Conservation (phyloP, 2,797 vertebrate species). For the Champsocephalus gunnari region DNA sequence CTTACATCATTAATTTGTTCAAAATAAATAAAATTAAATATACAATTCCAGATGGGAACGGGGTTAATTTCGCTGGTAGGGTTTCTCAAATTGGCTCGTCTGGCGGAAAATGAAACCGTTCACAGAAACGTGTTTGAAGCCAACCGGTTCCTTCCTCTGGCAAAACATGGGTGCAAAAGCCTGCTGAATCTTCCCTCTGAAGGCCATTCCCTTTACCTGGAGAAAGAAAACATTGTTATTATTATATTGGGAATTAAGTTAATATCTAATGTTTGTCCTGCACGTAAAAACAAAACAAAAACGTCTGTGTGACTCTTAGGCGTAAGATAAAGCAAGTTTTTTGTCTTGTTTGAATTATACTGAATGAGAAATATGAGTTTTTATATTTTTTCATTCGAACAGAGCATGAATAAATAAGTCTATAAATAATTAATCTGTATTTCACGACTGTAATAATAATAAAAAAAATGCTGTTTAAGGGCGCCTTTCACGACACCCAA, state of each 20-base stretch:
- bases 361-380: no score
- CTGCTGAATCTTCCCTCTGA: slow-evolving; percentile 77
- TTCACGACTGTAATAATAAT: no score
- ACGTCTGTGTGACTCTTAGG: no score
- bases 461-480: no score
- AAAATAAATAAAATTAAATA: slow-evolving; percentile 89
- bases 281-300: no score
- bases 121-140: slow-evolving; percentile 74
- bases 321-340: no score
- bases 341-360: no score
- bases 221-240: slow-evolving; percentile 4
- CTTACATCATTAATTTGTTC: slow-evolving; percentile 83
- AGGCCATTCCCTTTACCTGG: slow-evolving; percentile 81
- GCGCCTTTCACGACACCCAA: no score
- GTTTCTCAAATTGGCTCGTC: slow-evolving; percentile 82
- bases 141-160: slow-evolving; percentile 81
- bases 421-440: no score
- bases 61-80: slow-evolving; percentile 81
- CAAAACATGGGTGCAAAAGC: slow-evolving; percentile 84
- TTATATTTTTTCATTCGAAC: no score
- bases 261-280: no score
- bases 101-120: slow-evolving; percentile 74
- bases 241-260: neutral
- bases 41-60: slow-evolving; percentile 86
- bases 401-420: no score